Evolutionary conservation across 1,140 invertebrate species (phyloP), one percentile per base, ranked within the genome.

Genomic region (Drosophila watanabei): DNA sequence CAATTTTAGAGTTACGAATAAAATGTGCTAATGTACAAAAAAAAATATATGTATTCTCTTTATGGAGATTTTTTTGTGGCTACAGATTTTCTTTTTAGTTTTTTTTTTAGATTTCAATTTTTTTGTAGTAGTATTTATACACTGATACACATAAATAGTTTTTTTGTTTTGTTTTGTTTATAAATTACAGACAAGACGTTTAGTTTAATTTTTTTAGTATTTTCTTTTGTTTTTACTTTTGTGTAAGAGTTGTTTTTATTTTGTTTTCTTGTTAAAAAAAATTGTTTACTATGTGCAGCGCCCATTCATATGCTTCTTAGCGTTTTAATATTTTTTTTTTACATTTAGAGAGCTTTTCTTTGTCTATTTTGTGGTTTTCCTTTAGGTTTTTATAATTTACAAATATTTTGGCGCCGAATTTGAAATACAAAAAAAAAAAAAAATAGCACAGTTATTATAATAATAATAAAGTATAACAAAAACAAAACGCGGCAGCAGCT

Each of bases 21-120:
- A 85, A 83, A 83, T 80, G 84, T 83, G 84, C 84, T 88, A 83
- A 80, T 88, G 79, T 87, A 87, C 82, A 87, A 81, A 82, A 86
- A 76, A 73, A 85, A 48, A 37, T 43, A 24, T 48, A 64, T 64
- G 45, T 43, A 51, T 58, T 63, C 30, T 78, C 37, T 69, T 65
- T 54, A 45, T 41, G 59, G 35, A 41, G 59, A 49, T 52, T 68
- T 30, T 49, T 71, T 64, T 71, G 63, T 79, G 37, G 51, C 84
- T 87, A 87, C 84, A 52, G 70, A 64, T 80, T 80, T 33, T 1
- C 6, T 33, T 52, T 37, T 56, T 24, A 56, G 33, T 20, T 37
- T 37, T 56, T 54, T 35, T 54, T 54, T 54, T 35, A 35, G 4
- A 9, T 54, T 54, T 77, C n/a, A 9, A 57, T 71, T 69, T 82